phyloP scores from a whole-genome alignment of 92 coral and sea anemone species.

The Porites evermanni region DNA sequence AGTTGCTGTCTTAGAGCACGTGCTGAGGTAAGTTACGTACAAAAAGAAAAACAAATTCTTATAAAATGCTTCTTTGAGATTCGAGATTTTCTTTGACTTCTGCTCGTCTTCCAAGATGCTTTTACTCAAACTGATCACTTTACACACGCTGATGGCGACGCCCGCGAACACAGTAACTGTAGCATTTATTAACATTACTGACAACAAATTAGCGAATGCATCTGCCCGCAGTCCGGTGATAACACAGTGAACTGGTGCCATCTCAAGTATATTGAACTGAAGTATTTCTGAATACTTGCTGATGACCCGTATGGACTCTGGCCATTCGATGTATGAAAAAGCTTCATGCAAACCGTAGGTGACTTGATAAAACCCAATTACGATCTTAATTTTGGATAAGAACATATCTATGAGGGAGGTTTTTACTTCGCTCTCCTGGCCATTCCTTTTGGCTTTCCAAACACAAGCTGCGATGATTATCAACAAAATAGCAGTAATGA shows the following conservation, averaged over 20 bases:
- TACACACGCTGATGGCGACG: not conserved
- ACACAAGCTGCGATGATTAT: not conserved
- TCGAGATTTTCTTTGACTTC: not conserved
- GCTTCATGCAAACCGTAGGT: not conserved
- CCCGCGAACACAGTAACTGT: not conserved
- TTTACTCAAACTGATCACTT: not conserved
- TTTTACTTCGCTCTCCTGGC: not conserved
- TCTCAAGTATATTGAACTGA: not conserved
- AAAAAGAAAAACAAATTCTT: no score
- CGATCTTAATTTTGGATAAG: no score
- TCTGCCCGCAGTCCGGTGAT: not conserved
- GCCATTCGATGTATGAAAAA: no score
- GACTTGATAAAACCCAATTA: not conserved
- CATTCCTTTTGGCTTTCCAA: not conserved
- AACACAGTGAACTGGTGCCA: not conserved
- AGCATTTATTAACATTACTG: not conserved
- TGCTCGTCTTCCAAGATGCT: not conserved
- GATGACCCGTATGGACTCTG: not conserved
- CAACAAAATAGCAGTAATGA: not conserved
- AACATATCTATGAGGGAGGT: not conserved
- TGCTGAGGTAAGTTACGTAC: not conserved
- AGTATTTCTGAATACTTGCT: not conserved
- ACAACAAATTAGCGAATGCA: not conserved
- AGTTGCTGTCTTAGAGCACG: not conserved
- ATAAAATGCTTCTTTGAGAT: not conserved